Percentiles rank a stretch among this genome's conserved stretches.
These are phyloP conservation scores for Drosophila paramelanica DNA, from an alignment of 2,888 invertebrate genomes.

Conservation along the genomic window DNA sequence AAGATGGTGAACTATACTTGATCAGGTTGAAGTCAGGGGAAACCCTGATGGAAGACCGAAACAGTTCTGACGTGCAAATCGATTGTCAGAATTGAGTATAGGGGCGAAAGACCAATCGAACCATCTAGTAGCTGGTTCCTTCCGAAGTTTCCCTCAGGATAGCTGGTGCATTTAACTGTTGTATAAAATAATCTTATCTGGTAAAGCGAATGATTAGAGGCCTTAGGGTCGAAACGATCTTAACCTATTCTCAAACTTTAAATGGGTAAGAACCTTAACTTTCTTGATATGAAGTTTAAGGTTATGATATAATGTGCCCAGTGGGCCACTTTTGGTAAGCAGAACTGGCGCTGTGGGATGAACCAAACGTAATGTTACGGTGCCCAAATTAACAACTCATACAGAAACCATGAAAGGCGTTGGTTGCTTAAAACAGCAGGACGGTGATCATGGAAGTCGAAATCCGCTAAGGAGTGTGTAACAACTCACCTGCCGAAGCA, in stretches of 20 bases:
- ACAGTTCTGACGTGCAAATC: too few relatives aligned
- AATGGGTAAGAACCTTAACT: constrained; percentile 88
- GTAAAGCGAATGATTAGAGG: constrained; percentile 92
- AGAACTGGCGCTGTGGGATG: constrained; percentile 91
- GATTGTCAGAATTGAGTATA: too few relatives aligned
- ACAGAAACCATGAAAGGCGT: too few relatives aligned
- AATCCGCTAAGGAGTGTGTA: constrained; percentile 87
- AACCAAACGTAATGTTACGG: constrained; percentile 88
- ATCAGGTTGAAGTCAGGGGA: too few relatives aligned
- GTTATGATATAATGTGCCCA: constrained; percentile 86
- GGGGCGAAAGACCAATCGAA: too few relatives aligned
- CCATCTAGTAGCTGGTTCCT: too few relatives aligned
- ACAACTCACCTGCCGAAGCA: constrained; percentile 87
- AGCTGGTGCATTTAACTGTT: constrained; percentile 8
- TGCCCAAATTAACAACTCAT: constrained; percentile 85
- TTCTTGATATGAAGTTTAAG: constrained; percentile 87
- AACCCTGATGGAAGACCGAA: too few relatives aligned
- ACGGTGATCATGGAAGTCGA: constrained; percentile 92
- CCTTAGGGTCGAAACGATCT: constrained; percentile 88
- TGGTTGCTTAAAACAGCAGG: constrained; percentile 86
- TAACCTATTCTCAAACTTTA: constrained; percentile 80
- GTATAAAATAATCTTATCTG: constrained; percentile 87
- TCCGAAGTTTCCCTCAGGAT: too few relatives aligned
- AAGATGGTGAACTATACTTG: constrained; percentile 38
- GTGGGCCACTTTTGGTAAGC: constrained; percentile 85